These are phyloP conservation scores for Bilobella aurantiaca DNA, from an alignment of 1,140 invertebrate species.

Conservation along the genomic window DNA sequence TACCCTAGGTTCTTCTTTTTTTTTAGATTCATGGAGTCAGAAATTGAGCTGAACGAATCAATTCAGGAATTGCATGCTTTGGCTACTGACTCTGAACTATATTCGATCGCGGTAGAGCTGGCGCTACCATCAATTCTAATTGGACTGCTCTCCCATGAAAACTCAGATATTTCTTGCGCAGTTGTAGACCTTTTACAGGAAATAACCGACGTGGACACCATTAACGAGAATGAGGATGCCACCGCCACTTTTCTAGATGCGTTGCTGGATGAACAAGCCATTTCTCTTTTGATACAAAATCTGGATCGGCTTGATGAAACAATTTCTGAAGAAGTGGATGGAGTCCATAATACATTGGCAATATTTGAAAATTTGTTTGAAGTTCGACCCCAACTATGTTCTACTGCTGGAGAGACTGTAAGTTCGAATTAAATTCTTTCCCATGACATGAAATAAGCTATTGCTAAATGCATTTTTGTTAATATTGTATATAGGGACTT, in stretches of 20 bases:
- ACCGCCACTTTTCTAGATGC: constrained; percentile 65
- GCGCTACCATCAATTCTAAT: constrained; percentile 80
- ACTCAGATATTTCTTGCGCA: constrained; percentile 82
- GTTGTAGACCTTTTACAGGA: constrained; percentile 77
- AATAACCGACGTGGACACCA: constrained; percentile 88
- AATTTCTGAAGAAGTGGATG: constrained; percentile 89
- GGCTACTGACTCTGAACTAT: constrained; percentile 89
- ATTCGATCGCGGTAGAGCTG: constrained; percentile 79
- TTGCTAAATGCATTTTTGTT: background rate
- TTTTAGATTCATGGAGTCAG: constrained; percentile 93
- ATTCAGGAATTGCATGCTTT: constrained; percentile 88
- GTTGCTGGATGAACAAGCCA: constrained; percentile 76
- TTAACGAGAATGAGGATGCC: constrained; percentile 79
- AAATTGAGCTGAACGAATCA: constrained; percentile 84
- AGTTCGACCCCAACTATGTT: constrained; percentile 69
- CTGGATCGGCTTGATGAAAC: constrained; percentile 85
- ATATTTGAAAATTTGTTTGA: constrained; percentile 90
- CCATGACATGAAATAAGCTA: background rate
- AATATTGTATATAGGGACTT: constrained; percentile 54
- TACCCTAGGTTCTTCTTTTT: background rate
- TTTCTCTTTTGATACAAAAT: constrained; percentile 85
- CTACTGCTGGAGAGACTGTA: constrained; percentile 52
- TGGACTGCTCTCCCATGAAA: constrained; percentile 89
- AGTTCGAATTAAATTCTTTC: no score
- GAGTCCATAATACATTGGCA: constrained; percentile 86